phyloP scores from a whole-genome alignment of 1,140 invertebrate species.

The Ostrea denselamellosa region DNA sequence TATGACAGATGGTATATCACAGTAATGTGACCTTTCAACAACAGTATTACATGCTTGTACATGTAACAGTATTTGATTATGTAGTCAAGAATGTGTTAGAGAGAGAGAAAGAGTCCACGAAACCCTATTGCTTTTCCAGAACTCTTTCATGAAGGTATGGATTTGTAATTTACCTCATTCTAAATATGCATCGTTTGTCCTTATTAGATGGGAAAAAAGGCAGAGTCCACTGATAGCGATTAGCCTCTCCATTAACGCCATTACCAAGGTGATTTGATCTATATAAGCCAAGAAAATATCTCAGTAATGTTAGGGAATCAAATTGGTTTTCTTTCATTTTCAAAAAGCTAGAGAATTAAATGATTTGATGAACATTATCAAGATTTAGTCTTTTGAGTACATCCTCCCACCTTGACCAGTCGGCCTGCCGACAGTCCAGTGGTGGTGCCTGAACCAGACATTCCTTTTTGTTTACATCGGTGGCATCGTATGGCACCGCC shows the following conservation, averaged over 20 bases:
- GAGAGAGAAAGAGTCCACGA: too few species aligned
- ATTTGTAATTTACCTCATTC: conserved; percentile 50
- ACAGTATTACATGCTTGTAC: too few species aligned
- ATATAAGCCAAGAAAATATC: conserved; percentile 8
- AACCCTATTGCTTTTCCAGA: too few species aligned
- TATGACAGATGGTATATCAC: too few species aligned
- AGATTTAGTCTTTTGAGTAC: too few species aligned
- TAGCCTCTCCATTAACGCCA: conserved; percentile 69
- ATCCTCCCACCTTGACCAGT: conserved; percentile 72
- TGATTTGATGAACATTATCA: too few species aligned
- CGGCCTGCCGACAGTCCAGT: conserved; percentile 73
- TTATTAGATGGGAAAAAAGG: conserved; percentile 77
- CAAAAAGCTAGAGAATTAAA: too few species aligned
- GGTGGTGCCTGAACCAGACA: conserved; percentile 72
- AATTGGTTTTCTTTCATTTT: too few species aligned
- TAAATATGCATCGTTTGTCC: conserved; percentile 74
- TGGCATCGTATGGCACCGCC: conserved; percentile 74
- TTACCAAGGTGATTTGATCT: conserved; percentile 78
- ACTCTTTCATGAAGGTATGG: too few species aligned
- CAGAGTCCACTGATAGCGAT: conserved; percentile 74
- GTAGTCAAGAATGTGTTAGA: too few species aligned
- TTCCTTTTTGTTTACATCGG: conserved; percentile 61
- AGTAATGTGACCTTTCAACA: too few species aligned
- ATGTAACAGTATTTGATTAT: too few species aligned
- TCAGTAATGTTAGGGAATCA: neutral